Percentiles rank a stretch among this genome's conserved stretches.
phyloP scores from a whole-genome alignment of 2,888 invertebrate species.

The Geophilus truncorum region DNA sequence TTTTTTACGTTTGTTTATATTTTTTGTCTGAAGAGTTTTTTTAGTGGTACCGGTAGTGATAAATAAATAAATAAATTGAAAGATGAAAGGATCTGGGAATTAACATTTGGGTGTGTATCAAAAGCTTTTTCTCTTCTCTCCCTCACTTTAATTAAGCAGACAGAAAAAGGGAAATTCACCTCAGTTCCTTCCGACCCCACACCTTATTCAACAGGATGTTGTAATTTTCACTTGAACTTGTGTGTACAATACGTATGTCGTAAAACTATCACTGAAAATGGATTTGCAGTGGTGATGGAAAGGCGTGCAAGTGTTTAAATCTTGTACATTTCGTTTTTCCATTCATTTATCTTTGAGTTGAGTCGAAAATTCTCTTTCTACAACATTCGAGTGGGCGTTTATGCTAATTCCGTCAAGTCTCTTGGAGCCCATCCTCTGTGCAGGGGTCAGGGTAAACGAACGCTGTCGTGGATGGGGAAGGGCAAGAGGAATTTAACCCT shows the following conservation, averaged over 20 bases:
- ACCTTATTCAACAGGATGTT: background rate
- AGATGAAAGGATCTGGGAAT: background rate
- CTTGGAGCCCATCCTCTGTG: slow-evolving; percentile 9
- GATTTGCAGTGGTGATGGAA: background rate
- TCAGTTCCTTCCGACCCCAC: background rate
- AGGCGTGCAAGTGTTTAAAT: background rate
- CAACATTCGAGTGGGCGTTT: background rate
- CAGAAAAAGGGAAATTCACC: slow-evolving; percentile 12
- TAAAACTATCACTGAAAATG: background rate
- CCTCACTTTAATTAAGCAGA: background rate
- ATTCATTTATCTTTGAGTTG: background rate
- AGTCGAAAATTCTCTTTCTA: background rate
- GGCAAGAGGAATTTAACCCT: slow-evolving; percentile 5
- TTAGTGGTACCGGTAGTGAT: too few relatives aligned
- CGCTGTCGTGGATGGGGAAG: slow-evolving; percentile 4
- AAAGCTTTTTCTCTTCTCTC: background rate
- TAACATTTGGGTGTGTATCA: background rate
- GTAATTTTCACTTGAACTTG: background rate
- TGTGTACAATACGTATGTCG: background rate
- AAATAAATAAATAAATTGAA: background rate
- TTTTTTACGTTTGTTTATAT: background rate
- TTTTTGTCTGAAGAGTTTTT: background rate
- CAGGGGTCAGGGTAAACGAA: slow-evolving; percentile 14
- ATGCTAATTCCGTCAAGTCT: background rate
- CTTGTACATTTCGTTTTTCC: background rate